Percentiles rank a stretch among this genome's conserved stretches.
phyloP scores from a whole-genome alignment of 2,797 vertebrate genomes.

The Hybognathus amarus region DNA sequence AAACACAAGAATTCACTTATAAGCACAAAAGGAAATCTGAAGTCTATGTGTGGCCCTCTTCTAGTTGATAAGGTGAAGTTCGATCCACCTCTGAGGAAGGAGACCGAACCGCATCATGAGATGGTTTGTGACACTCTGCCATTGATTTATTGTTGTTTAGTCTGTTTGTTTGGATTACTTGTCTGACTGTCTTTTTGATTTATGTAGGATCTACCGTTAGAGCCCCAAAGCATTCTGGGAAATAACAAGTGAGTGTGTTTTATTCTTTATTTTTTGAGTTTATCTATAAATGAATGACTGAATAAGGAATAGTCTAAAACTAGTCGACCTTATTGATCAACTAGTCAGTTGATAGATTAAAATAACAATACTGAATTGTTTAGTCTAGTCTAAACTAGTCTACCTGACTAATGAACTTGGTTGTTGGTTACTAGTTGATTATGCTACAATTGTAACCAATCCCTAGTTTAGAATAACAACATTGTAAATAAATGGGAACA shows the following conservation, averaged over 20 bases:
- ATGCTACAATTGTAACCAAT: neutral
- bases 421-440: neutral
- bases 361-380: neutral
- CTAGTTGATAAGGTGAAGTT: slow-evolving; percentile 97
- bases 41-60: neutral
- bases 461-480: neutral
- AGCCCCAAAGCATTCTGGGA: slow-evolving; percentile 87
- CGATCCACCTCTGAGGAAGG: slow-evolving; percentile 92
- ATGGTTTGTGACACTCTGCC: slow-evolving; percentile 75
- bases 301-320: neutral
- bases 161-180: neutral
- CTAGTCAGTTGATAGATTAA: neutral
- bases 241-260: slow-evolving; percentile 90
- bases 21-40: neutral
- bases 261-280: slow-evolving; percentile 19
- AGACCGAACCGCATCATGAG: slow-evolving; percentile 95
- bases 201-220: slow-evolving; percentile 89
- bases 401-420: neutral
- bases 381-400: too few relatives aligned
- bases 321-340: neutral
- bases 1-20: neutral
- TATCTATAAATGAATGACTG: neutral
- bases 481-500: too few relatives aligned
- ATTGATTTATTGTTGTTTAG: slow-evolving; percentile 37
- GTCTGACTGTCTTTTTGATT: slow-evolving; percentile 49